Evolutionary conservation across 2,797 vertebrate species (phyloP), one percentile per base, ranked within the genome.

Genomic region (Pitangus sulphuratus): DNA sequence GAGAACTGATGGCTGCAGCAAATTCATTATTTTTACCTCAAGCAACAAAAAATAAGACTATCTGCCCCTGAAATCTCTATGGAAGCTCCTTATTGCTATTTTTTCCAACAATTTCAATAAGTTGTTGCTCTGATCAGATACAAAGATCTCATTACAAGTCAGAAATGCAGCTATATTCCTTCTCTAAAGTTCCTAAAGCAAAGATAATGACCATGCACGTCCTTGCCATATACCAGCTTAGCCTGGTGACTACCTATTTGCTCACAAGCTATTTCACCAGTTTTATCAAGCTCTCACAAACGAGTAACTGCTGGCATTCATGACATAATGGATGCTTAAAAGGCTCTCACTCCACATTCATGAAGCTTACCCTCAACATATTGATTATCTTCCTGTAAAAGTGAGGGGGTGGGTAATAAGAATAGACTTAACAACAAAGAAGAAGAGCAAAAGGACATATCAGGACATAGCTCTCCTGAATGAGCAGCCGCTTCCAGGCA

Each of bases 11-110:
- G 50, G 85, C 68, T 91, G 71, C 87, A 90, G 45, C 61, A 77
- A 82, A 61, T 85, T 95, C 69, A 58, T 93, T 89, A 87, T 40
- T 90, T 83, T 88, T 68, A 83, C 33, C 28, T 79, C 28, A 85
- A 86, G 37, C 22, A 91, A 77, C 75, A 92, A n/a, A 57, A 92
- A 93, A 69, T 40, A 85, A 44, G 58, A 56, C 54, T 92, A 44
- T 58, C 42, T 91, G 53, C 50, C 35, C 56, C 33, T 77, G 31
- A 88, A 90, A 69, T 30, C 69, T 51, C 64, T 21, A 53, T 75
- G 48, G 45, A 95, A 79, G 35, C 42, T 71, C 28, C 22, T 78
- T 77, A 82, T 15, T 82, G 57, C 22, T 84, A 68, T 8, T 21
- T 84, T 21, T 42, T 53, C 31, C 37, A 65, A 47, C 6, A 2